phyloP scores from a whole-genome alignment of 2,888 invertebrate species.

The Selenia dentaria region DNA sequence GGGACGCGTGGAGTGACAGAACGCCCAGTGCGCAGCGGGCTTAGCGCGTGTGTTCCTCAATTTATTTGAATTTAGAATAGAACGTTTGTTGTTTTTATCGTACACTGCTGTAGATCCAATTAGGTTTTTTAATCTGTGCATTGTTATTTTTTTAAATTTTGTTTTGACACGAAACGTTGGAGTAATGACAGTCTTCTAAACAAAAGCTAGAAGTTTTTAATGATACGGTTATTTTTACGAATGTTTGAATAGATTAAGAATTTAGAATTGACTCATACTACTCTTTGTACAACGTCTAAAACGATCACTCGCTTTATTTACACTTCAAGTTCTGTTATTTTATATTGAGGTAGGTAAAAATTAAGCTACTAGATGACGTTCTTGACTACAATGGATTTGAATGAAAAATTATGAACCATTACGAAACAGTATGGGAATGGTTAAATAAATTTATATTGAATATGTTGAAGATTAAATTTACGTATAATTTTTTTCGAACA shows the following conservation, averaged over 20 bases:
- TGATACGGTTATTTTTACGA: constrained; percentile 29
- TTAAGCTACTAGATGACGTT: too few relatives aligned
- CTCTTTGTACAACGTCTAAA: constrained; percentile 1
- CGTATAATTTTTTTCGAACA: too few relatives aligned
- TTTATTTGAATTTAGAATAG: constrained; percentile 52
- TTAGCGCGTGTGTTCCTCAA: constrained; percentile 47
- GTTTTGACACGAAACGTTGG: constrained; percentile 48
- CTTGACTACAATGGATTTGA: too few relatives aligned
- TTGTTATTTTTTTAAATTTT: constrained; percentile 37
- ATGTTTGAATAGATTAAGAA: constrained; percentile 3
- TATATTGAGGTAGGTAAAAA: too few relatives aligned
- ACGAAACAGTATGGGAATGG: too few relatives aligned
- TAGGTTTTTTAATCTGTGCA: constrained; percentile 40
- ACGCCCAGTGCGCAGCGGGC: constrained; percentile 45
- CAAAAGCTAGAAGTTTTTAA: constrained; percentile 36
- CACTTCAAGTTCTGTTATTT: too few relatives aligned
- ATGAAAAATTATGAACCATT: too few relatives aligned
- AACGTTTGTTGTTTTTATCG: constrained; percentile 46
- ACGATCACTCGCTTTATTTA: too few relatives aligned
- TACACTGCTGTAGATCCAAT: constrained; percentile 40
- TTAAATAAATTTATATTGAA: too few relatives aligned
- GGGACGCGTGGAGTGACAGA: constrained; percentile 42
- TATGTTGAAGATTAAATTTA: too few relatives aligned
- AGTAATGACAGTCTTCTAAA: constrained; percentile 52
- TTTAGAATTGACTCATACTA: constrained; percentile 6